Percentiles rank a stretch among this genome's conserved stretches.
phyloP scores from a whole-genome alignment of 2,113 vertebrate genomes.

The Ptilonorhynchus violaceus region DNA sequence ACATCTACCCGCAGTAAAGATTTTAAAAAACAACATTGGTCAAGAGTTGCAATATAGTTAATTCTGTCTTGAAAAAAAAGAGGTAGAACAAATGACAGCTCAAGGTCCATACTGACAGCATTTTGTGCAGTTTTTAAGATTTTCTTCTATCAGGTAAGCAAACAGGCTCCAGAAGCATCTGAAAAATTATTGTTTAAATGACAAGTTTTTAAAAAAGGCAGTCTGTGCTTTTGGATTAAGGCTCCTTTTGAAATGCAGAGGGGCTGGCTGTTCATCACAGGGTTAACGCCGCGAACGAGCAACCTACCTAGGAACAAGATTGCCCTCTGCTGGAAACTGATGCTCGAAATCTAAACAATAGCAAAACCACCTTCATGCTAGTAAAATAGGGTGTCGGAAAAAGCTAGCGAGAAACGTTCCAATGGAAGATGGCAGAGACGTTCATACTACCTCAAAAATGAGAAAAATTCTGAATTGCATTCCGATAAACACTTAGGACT shows the following conservation, averaged over 20 bases:
- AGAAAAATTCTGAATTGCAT: not conserved
- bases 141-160: not conserved
- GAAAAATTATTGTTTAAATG: not conserved
- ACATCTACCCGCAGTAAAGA: not conserved
- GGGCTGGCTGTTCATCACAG: rapidly evolving
- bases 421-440: rapidly evolving
- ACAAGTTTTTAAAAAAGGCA: not conserved
- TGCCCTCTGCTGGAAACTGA: slow-evolving; percentile 59
- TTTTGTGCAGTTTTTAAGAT: not conserved
- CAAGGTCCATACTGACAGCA: not conserved
- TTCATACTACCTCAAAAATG: not conserved
- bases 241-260: not conserved
- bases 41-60: not conserved
- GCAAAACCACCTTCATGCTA: not conserved
- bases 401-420: not conserved
- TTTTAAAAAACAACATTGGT: not conserved
- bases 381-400: not conserved
- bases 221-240: not conserved
- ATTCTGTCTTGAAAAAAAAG: not conserved
- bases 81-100: not conserved
- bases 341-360: not conserved
- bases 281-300: not conserved
- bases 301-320: slow-evolving; percentile 1
- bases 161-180: not conserved
- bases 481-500: not conserved